Evolutionary conservation across 2,113 vertebrate genomes (phyloP), one percentile per base, ranked within the genome.

Genomic region (Ancistrus triradiatus): DNA sequence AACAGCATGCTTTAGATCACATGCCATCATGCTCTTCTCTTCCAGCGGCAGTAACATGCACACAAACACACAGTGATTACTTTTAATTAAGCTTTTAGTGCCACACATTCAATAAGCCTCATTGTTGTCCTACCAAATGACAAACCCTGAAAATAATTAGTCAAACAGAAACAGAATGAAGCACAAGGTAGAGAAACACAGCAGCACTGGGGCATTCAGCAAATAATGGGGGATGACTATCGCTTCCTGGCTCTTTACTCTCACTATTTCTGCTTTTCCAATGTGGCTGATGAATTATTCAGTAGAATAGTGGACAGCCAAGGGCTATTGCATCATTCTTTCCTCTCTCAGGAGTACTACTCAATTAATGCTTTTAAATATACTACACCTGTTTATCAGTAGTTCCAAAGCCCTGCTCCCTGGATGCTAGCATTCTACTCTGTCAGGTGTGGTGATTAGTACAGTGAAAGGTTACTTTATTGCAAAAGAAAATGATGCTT

Each of bases 271-370:
- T 72, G 53, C 51, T 74, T 76, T 73, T 80, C 63, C 79, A 65
- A 33, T 33, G 63, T 76, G 49, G 71, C 31, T 50, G 31, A 67
- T 86, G 52, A 83, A 86, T 83, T 78, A 84, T 85, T 84, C 69
- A 85, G 63, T 47, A 66, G 50, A 59, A 48, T 70, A 61, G 72
- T 73, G 72, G 74, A 77, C 72, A 78, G 78, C 80, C 79, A 83
- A 74, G 40, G 78, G 81, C 80, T 72, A 76, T 75, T 66, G 78
- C 76, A 80, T 82, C 78, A 82, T 74, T 86, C 81, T 80, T 15
- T 66, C 68, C 7, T 62, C 73, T 59, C 44, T 42, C 13, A 70
- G 38, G 53, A 72, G 25, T 38, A 66, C 46, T 65, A 71, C 49
- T 72, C 57, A 57, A 69, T 72, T 71, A 72, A 75, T 68, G 46